Evolutionary conservation across 1,140 invertebrate genomes (phyloP).

Genomic region (Monomorium pharaonis): DNA sequence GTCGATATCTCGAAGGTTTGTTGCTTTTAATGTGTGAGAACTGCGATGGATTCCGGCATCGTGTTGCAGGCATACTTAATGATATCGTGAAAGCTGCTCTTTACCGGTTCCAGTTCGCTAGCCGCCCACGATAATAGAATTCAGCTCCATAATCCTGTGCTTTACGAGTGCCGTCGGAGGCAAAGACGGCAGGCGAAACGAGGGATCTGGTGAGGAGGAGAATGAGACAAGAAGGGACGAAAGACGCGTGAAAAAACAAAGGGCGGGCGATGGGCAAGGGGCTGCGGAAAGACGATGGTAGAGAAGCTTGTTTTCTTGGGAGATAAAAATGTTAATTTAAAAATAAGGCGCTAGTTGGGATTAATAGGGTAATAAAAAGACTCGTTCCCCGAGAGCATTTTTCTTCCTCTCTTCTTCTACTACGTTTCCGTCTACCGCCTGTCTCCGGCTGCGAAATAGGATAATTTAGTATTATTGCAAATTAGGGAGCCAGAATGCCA

Average conservation of each 20-base stretch:
- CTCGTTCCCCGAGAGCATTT: constrained; percentile 71
- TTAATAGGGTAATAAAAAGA: constrained; percentile 83
- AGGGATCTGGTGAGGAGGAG: constrained; percentile 48
- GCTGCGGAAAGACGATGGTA: constrained; percentile 56
- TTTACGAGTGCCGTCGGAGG: constrained; percentile 78
- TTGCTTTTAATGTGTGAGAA: constrained; percentile 12
- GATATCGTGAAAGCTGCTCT: constrained; percentile 77
- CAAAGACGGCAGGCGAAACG: constrained; percentile 70
- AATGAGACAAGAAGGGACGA: constrained; percentile 21
- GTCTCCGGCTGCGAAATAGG: constrained; percentile 72
- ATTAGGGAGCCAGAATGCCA: constrained; percentile 71
- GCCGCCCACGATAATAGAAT: constrained; percentile 80
- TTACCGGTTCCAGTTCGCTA: constrained; percentile 78
- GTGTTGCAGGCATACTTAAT: constrained; percentile 69
- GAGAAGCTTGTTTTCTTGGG: constrained; percentile 79
- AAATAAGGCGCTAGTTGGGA: constrained; percentile 83
- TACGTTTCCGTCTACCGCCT: constrained; percentile 68
- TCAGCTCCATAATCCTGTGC: constrained; percentile 81
- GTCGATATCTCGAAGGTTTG: not conserved
- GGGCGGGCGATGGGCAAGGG: constrained; percentile 23
- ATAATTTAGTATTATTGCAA: constrained; percentile 80
- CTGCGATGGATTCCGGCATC: constrained; percentile 16
- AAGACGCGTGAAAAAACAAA: constrained; percentile 54
- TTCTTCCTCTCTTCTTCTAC: constrained; percentile 71
- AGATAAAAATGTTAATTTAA: constrained; percentile 84